A percentile compares a stretch with the other conserved stretches of the same genome.
These are phyloP conservation scores for Arbacia lixula DNA, from an alignment of 53 echinoderm and acorn worm species.

Conservation along the genomic window DNA sequence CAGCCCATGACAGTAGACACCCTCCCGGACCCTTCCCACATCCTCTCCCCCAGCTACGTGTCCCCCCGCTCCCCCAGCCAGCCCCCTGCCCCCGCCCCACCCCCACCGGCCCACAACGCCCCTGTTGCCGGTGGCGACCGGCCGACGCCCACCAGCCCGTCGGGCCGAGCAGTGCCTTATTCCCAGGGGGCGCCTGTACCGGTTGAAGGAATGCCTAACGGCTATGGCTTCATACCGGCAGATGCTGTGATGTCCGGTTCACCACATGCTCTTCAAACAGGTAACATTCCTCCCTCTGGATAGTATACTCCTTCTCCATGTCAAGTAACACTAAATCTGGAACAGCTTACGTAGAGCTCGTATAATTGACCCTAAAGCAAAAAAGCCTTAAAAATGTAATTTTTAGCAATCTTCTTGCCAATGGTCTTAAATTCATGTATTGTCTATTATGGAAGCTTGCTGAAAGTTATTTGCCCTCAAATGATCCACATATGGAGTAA, in stretches of 20 bases:
- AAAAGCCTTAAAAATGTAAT: too few relatives aligned
- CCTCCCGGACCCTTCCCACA: slow-evolving; percentile 50
- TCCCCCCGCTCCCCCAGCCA: slow-evolving; percentile 16
- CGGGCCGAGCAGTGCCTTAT: slow-evolving; percentile 16
- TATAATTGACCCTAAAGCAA: too few relatives aligned
- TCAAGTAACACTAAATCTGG: too few relatives aligned
- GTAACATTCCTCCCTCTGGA: slow-evolving; percentile 40
- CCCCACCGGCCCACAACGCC: not conserved
- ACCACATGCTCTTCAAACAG: slow-evolving; percentile 42
- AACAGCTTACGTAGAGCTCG: too few relatives aligned
- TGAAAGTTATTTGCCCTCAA: too few relatives aligned
- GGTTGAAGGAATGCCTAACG: slow-evolving; percentile 38
- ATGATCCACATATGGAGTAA: too few relatives aligned
- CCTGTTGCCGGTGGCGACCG: not conserved
- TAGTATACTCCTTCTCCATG: too few relatives aligned
- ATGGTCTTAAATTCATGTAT: too few relatives aligned
- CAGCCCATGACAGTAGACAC: slow-evolving; percentile 25
- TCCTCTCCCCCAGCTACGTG: slow-evolving; percentile 17
- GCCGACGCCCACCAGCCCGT: not conserved
- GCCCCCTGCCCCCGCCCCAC: not conserved
- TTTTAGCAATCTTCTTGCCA: too few relatives aligned
- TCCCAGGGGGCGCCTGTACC: not conserved
- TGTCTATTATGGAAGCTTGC: too few relatives aligned
- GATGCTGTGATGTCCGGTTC: slow-evolving; percentile 49
- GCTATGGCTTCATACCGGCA: slow-evolving; percentile 47